Percentiles rank a stretch among this genome's conserved stretches.
phyloP scores from a whole-genome alignment of 1,140 invertebrate species.

The Steinernema khuongi region DNA sequence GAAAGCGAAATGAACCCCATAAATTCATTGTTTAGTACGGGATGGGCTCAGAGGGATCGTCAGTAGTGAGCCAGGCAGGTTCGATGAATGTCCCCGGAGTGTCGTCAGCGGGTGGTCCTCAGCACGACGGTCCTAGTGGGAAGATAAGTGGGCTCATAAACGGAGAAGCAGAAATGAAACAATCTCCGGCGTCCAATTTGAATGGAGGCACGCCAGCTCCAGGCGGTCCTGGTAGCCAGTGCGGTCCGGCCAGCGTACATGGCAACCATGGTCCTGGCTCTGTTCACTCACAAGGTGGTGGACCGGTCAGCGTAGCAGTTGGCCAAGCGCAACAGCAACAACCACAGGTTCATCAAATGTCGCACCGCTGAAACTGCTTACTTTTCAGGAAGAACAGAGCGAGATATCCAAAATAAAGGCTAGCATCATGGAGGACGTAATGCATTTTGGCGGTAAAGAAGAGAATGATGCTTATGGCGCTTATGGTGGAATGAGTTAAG shows the following conservation, averaged over 20 bases:
- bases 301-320: not conserved
- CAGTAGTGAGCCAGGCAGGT: conserved; percentile 1
- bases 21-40: not conserved
- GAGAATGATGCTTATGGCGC: not conserved
- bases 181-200: not conserved
- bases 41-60: not conserved
- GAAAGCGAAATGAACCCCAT: not conserved
- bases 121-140: not conserved
- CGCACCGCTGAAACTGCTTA: not conserved
- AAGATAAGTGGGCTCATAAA: not conserved
- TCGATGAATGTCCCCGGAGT: conserved; percentile 5
- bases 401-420: conserved; percentile 1
- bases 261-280: not conserved
- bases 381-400: not conserved
- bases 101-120: not conserved
- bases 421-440: conserved; percentile 7
- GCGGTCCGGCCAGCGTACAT: not conserved
- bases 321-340: not conserved
- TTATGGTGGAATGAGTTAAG: conserved; percentile 2
- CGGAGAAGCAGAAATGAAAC: not conserved
- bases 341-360: not conserved
- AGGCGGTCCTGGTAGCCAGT: not conserved
- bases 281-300: not conserved
- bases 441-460: conserved; percentile 1
- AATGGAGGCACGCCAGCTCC: not conserved